These are phyloP conservation scores for Morpho achilles DNA, from an alignment of 2,888 invertebrate genomes.

Conservation along the genomic window DNA sequence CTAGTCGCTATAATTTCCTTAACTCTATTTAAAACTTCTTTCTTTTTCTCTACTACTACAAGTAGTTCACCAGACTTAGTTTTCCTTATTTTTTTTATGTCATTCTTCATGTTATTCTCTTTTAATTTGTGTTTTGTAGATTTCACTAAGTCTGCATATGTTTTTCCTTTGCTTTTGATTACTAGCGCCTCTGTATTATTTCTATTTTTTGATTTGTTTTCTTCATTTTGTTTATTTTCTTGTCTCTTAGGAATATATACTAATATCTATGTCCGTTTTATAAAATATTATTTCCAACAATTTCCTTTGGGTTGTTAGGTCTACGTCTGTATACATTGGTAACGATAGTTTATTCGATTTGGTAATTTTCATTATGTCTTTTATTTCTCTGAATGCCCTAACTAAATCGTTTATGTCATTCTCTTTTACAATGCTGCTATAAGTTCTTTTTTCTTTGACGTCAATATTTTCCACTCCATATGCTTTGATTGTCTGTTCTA, in stretches of 20 bases:
- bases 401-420: neutral
- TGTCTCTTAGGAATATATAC: neutral
- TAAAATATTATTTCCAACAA: neutral
- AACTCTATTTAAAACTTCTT: neutral
- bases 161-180: neutral
- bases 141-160: neutral
- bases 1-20: neutral
- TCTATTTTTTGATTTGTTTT: neutral
- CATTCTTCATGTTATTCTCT: neutral
- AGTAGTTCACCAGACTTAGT: neutral
- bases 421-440: neutral
- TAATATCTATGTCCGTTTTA: neutral
- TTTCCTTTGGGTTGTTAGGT: neutral
- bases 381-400: neutral
- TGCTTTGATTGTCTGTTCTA: neutral
- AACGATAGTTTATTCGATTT: neutral
- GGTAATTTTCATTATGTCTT: neutral
- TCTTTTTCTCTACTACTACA: neutral
- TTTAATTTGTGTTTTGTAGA: neutral
- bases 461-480: neutral
- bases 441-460: neutral
- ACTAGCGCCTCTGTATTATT: neutral
- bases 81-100: no score
- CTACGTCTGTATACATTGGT: neutral
- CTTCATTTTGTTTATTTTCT: neutral